Evolutionary conservation across 2,797 vertebrate genomes (phyloP).

Genomic region (Gadopsis marmoratus): DNA sequence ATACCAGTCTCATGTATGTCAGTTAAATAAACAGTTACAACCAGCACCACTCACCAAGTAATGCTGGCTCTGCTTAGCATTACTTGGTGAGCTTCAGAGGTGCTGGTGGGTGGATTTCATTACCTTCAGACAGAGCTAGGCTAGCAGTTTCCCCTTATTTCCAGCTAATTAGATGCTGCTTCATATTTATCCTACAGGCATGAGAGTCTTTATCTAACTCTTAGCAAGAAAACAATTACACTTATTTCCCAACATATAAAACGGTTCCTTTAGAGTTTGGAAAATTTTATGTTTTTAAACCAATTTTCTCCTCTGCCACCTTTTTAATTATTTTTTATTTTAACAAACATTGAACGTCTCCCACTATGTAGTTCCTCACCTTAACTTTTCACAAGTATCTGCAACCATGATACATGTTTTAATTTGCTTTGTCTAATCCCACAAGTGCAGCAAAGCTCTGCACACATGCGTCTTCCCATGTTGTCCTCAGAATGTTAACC

Average conservation of each 20-base stretch:
- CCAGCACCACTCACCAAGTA: neutral
- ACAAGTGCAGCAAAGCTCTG: neutral
- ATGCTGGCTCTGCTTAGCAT: neutral
- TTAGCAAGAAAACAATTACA: neutral
- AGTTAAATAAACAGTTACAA: neutral
- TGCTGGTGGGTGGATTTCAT: neutral
- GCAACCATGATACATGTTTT: neutral
- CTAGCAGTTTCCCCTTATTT: neutral
- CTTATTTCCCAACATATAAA: neutral
- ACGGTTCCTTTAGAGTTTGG: neutral
- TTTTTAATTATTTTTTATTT: neutral
- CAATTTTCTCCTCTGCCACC: neutral
- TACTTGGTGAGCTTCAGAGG: neutral
- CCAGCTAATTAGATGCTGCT: neutral
- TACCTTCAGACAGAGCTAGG: neutral
- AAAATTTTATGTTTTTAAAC: neutral
- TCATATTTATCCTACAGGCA: neutral
- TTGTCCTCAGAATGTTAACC: neutral
- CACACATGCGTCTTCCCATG: neutral
- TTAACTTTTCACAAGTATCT: neutral
- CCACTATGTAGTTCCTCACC: neutral
- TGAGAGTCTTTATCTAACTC: neutral
- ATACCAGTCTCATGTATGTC: neutral
- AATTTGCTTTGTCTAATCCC: neutral
- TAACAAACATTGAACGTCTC: neutral